phyloP scores from a whole-genome alignment of 2,888 invertebrate species.

The Drosophila ustulata region DNA sequence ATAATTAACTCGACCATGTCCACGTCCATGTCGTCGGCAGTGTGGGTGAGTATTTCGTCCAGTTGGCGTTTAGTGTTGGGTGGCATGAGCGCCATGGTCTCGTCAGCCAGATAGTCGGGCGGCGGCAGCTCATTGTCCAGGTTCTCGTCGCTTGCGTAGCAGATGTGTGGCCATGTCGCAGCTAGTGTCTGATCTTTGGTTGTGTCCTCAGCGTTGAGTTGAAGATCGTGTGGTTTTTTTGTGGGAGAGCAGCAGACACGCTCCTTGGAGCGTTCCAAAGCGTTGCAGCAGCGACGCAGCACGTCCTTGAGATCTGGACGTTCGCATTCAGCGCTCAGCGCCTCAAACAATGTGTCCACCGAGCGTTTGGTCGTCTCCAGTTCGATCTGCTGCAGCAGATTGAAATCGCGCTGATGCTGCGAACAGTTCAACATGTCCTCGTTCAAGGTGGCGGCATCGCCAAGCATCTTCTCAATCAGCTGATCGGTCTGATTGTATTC shows the following conservation, averaged over 20 bases:
- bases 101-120: neutral
- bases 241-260: neutral
- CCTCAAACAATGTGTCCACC: constrained; percentile 26
- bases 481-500: constrained; percentile 41
- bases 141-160: neutral
- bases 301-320: constrained; percentile 21
- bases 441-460: constrained; percentile 43
- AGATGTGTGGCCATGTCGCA: neutral
- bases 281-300: constrained; percentile 24
- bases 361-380: constrained; percentile 40
- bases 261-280: constrained; percentile 30
- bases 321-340: constrained; percentile 39
- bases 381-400: constrained; percentile 55
- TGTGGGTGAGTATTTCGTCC: neutral
- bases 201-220: neutral
- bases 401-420: constrained; percentile 46
- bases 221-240: neutral
- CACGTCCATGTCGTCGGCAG: neutral
- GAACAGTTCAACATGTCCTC: constrained; percentile 36
- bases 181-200: neutral
- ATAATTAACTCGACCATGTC: constrained; percentile 4
- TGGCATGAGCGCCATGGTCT: neutral
- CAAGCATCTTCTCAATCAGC: constrained; percentile 43
- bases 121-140: constrained; percentile 5
- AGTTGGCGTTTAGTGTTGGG: neutral